phyloP scores from a whole-genome alignment of 2,113 vertebrate genomes.

The Prionailurus viverrinus region DNA sequence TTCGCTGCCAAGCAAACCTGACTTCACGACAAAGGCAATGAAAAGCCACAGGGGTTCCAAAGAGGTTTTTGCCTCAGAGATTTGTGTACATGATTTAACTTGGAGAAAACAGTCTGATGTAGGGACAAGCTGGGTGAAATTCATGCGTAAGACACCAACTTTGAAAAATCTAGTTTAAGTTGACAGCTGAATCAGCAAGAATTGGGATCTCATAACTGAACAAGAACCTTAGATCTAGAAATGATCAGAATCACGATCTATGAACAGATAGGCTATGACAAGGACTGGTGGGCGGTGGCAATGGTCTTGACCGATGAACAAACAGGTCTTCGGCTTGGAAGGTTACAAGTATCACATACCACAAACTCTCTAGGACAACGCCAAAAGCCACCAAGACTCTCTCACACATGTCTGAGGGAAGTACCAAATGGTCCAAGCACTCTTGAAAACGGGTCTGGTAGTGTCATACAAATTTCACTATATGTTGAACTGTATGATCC shows the following conservation, averaged over 20 bases:
- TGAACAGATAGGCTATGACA: background rate
- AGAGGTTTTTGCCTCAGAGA: background rate
- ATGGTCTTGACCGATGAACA: background rate
- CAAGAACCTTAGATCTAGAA: background rate
- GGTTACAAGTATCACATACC: background rate
- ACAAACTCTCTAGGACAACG: background rate
- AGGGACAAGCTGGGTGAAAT: background rate
- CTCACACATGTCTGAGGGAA: too few relatives aligned
- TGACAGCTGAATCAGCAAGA: background rate
- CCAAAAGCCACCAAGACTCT: background rate
- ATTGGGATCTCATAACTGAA: background rate
- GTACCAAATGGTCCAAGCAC: background rate
- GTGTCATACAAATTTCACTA: background rate
- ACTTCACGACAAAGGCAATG: background rate
- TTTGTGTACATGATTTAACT: background rate
- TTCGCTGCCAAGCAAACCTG: background rate
- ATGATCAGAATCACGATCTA: background rate
- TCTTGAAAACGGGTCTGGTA: background rate
- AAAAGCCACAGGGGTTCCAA: background rate
- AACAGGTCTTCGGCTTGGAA: background rate
- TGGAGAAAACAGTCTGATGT: background rate
- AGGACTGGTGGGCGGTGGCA: fast-evolving
- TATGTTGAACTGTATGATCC: background rate
- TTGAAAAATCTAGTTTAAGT: background rate
- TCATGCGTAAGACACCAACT: background rate